phyloP scores from a whole-genome alignment of 2,113 vertebrate species.

The Hyperopisus bebe region DNA sequence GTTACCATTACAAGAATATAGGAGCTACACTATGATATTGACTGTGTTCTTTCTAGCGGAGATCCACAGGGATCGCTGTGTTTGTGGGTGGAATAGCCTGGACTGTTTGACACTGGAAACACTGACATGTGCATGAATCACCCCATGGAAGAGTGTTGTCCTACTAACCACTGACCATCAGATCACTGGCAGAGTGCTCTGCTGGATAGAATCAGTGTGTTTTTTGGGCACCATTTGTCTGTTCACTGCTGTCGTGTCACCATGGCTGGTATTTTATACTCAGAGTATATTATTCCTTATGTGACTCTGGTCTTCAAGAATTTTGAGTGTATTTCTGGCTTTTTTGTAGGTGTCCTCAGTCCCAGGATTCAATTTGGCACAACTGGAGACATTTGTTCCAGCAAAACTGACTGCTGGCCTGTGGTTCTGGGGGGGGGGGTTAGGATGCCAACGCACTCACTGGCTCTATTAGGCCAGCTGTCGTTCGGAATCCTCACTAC shows the following conservation, averaged over 20 bases:
- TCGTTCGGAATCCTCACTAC: slow-evolving; percentile 55
- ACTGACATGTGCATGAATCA: background rate
- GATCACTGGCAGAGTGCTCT: background rate
- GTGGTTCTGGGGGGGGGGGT: background rate
- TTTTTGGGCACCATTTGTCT: background rate
- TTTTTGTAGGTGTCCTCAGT: background rate
- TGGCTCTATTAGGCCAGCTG: slow-evolving; percentile 53
- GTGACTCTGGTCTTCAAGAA: background rate
- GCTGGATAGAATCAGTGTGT: slow-evolving; percentile 2
- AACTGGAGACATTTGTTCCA: background rate
- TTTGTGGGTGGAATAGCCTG: background rate
- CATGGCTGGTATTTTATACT: background rate
- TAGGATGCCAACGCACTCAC: background rate
- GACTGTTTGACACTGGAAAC: slow-evolving; percentile 1
- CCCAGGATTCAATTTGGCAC: background rate
- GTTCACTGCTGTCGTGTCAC: background rate
- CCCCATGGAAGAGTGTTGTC: background rate
- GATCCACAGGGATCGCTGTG: background rate
- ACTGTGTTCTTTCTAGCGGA: background rate
- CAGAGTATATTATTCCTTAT: background rate
- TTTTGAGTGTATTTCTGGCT: background rate
- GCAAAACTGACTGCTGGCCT: background rate
- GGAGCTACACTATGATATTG: background rate
- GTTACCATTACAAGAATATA: background rate
- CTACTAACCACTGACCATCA: background rate